Percentiles rank a stretch among this genome's conserved stretches.
Conservation (phyloP, 2,888 invertebrate species). For the Lagria hirta region DNA sequence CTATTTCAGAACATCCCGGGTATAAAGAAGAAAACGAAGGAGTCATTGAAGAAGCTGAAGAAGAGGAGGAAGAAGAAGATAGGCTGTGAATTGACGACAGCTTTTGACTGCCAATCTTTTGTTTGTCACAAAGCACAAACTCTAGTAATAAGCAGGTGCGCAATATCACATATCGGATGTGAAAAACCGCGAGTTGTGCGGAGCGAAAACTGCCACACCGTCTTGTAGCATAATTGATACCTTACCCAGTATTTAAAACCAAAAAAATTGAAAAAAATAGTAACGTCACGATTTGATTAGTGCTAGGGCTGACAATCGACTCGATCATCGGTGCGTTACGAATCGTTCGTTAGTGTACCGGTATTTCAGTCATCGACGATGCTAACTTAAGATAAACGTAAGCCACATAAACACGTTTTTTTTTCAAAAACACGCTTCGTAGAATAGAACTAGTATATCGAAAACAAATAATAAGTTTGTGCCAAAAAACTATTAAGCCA, state of each 20-base stretch:
- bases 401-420: too few relatives aligned
- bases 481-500: too few relatives aligned
- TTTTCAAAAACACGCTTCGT: too few relatives aligned
- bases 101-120: conserved; percentile 25
- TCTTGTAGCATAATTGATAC: conserved; percentile 25
- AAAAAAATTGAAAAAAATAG: conserved; percentile 10
- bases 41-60: conserved; percentile 80
- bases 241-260: conserved; percentile 19
- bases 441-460: too few relatives aligned
- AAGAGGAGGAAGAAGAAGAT: conserved; percentile 78
- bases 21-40: conserved; percentile 89
- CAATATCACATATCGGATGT: conserved; percentile 51
- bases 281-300: conserved; percentile 4
- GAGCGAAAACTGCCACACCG: conserved; percentile 32
- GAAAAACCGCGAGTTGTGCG: conserved; percentile 34
- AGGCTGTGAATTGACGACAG: conserved; percentile 48
- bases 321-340: conserved; percentile 32
- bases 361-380: conserved; percentile 33
- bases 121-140: conserved; percentile 44
- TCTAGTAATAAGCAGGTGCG: conserved; percentile 43
- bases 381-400: too few relatives aligned
- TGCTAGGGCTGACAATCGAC: conserved; percentile 45
- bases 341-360: conserved; percentile 20
- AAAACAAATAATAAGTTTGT: too few relatives aligned
- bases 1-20: conserved; percentile 92